Conservation (phyloP, 2,888 invertebrate species). For the Troglohyphantes excavatus region DNA sequence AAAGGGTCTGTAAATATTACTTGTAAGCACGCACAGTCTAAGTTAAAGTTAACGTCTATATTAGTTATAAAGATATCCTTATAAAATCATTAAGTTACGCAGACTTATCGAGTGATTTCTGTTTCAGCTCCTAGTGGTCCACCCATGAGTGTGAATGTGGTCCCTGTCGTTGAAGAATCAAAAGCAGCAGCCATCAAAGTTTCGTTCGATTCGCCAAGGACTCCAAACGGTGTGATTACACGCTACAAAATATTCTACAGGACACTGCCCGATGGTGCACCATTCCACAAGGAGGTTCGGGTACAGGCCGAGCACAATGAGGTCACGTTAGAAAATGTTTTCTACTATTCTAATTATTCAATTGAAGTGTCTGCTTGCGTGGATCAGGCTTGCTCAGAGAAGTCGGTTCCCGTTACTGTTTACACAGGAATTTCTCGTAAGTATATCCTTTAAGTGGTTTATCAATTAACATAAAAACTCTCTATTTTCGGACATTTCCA, state of each 20-base stretch:
- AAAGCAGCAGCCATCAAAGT: conserved; percentile 10
- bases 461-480: too few relatives aligned
- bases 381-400: conserved; percentile 47
- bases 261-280: not conserved
- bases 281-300: conserved; percentile 6
- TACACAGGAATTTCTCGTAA: conserved; percentile 67
- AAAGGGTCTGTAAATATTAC: too few relatives aligned
- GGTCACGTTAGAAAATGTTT: not conserved
- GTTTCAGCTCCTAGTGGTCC: conserved; percentile 70
- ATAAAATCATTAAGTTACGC: too few relatives aligned
- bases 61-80: too few relatives aligned
- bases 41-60: too few relatives aligned
- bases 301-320: not conserved
- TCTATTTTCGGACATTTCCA: not conserved
- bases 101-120: too few relatives aligned
- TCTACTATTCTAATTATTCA: conserved; percentile 67
- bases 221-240: conserved; percentile 63
- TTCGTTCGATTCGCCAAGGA: conserved; percentile 38
- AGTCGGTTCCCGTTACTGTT: conserved; percentile 31
- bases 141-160: conserved; percentile 34
- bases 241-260: conserved; percentile 43
- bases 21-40: too few relatives aligned
- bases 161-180: not conserved
- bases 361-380: conserved; percentile 75
- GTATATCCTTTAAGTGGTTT: not conserved